phyloP scores from a whole-genome alignment of 1,140 invertebrate species.

The Aphelinus certus region DNA sequence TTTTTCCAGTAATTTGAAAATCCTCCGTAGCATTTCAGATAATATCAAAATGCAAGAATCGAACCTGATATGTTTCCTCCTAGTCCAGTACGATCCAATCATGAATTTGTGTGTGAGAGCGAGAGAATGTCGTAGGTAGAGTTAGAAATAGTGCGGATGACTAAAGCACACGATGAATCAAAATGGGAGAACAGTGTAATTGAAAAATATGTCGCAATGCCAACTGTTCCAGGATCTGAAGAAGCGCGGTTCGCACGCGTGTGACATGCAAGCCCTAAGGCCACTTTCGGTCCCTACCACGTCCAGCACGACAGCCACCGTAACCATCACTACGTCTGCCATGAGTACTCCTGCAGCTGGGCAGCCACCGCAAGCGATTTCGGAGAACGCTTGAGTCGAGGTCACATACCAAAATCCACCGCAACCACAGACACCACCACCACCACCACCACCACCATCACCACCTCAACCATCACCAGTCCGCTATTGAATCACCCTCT shows the following conservation, averaged over 20 bases:
- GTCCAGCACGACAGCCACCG: slow-evolving; percentile 53
- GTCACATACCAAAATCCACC: slow-evolving; percentile 26
- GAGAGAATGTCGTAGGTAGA: slow-evolving; percentile 39
- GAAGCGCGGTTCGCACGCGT: slow-evolving; percentile 66
- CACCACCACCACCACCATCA: slow-evolving; percentile 37
- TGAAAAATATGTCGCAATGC: slow-evolving; percentile 62
- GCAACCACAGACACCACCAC: slow-evolving; percentile 18
- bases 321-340: slow-evolving; percentile 57
- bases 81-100: not conserved
- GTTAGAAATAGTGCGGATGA: slow-evolving; percentile 22
- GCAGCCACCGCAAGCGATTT: slow-evolving; percentile 60
- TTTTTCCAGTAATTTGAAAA: too few species aligned
- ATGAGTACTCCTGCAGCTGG: slow-evolving; percentile 62
- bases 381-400: slow-evolving; percentile 64
- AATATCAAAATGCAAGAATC: too few species aligned
- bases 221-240: slow-evolving; percentile 66
- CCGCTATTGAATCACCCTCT: slow-evolving; percentile 44
- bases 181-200: slow-evolving; percentile 34
- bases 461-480: slow-evolving; percentile 49
- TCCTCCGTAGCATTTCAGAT: too few species aligned
- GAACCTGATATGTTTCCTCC: too few species aligned
- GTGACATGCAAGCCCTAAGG: slow-evolving; percentile 66
- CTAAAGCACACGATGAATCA: slow-evolving; percentile 3
- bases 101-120: slow-evolving; percentile 36
- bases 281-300: slow-evolving; percentile 63